Evolutionary conservation across 1,140 invertebrate genomes (phyloP).

Genomic region (Acromyrmex heyeri): DNA sequence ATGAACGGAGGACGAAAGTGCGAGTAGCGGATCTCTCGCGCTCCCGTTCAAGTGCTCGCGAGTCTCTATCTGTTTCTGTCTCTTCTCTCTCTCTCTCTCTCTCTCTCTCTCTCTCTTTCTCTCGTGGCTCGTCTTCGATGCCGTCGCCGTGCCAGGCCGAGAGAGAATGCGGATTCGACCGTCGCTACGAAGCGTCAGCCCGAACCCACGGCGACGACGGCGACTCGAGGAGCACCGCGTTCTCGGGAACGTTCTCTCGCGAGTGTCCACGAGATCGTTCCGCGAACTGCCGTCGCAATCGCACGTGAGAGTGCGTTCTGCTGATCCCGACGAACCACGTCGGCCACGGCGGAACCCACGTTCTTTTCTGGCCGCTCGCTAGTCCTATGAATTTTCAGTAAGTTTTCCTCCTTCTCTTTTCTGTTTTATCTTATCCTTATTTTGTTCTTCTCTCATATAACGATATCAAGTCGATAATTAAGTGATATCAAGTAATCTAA

Average conservation of each 20-base stretch:
- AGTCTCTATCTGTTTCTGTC: background rate
- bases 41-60: slow-evolving; percentile 1
- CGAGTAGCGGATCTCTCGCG: slow-evolving; percentile 56
- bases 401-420: slow-evolving; percentile 43
- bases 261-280: slow-evolving; percentile 28
- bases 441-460: background rate
- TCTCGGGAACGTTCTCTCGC: slow-evolving; percentile 31
- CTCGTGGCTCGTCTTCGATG: slow-evolving; percentile 29
- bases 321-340: slow-evolving; percentile 55
- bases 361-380: slow-evolving; percentile 75
- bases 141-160: slow-evolving; percentile 33
- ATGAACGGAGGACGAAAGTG: slow-evolving; percentile 61
- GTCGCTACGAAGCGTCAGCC: slow-evolving; percentile 30
- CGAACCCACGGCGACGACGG: slow-evolving; percentile 24
- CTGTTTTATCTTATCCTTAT: too few species aligned
- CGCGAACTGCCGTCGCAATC: slow-evolving; percentile 15
- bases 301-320: slow-evolving; percentile 63
- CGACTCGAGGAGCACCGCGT: background rate
- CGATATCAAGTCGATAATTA: background rate
- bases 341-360: slow-evolving; percentile 63
- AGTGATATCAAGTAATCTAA: background rate
- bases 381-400: slow-evolving; percentile 80
- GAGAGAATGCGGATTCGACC: slow-evolving; percentile 61
- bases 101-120: background rate
- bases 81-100: background rate